Evolutionary conservation across 2,113 vertebrate species (phyloP), one percentile per base, ranked within the genome.

Genomic region (Hylia prasina): DNA sequence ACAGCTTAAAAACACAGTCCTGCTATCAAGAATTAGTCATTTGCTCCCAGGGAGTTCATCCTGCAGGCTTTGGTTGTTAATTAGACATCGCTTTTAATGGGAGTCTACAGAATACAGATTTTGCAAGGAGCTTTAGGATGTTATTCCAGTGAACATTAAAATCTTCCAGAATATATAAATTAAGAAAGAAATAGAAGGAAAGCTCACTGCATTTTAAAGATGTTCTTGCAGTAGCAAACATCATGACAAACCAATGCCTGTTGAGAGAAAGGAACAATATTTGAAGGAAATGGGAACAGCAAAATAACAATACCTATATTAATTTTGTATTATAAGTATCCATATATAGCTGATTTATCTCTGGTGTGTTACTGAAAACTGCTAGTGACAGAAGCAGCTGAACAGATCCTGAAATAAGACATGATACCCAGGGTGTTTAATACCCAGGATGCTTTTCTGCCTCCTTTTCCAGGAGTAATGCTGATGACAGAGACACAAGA

Each of bases 11-110:
- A 77, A 68, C 90, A 82, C 92, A 87, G 89, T 50, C 63, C 47
- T 77, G 45, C 70, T 91, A 76, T 79, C 69, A 65, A 82, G 88
- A 93, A 89, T 92, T 94, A 92, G 86, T 92, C 83, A 93, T 81
- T 83, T 93, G n/a, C 88, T 96, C 77, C 64, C 90, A 78, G 65
- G 68, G 85, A 93, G 83, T 93, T 96, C 89, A 89, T 96, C 57
- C 76, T 82, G 27, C 69, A 89, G 89, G 45, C 65, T 87, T 68
- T 81, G 48, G 69, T 94, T 90, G 90, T 96, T 96, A 95, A 91
- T 96, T 92, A 97, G 92, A 78, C 18, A 16, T 48, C 27, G 65
- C 53, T 93, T 88, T 93, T 71, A 87, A 84, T 47, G 88, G 63
- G 57, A 92, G 60, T 64, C 53, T 90, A 75, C 44, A 58, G 82